Evolutionary conservation across 2,113 vertebrate genomes (phyloP).

Genomic region (Hypanus sabinus): DNA sequence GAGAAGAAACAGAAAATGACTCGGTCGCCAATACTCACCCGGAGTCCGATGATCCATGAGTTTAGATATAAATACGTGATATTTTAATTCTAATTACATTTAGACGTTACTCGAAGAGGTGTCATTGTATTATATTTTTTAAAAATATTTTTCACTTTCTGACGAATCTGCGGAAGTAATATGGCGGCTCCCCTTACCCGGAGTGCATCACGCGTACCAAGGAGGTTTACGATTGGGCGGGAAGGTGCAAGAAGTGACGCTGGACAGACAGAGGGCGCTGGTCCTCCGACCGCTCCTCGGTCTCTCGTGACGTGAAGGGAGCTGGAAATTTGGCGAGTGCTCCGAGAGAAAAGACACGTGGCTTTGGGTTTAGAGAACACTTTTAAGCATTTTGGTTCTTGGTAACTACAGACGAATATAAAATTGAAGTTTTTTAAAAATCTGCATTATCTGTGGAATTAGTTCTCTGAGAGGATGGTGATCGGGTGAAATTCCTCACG

Average conservation of each 20-base stretch:
- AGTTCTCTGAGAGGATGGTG: no score
- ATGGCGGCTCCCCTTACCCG: constrained; percentile 26
- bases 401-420: no score
- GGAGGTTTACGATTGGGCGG: not conserved
- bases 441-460: no score
- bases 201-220: not conserved
- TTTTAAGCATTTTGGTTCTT: not conserved
- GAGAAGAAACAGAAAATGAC: not conserved
- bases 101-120: not conserved
- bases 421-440: no score
- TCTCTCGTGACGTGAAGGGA: no score
- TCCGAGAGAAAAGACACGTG: not conserved
- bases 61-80: not conserved
- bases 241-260: not conserved
- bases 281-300: not conserved
- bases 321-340: no score
- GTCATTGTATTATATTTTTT: no score
- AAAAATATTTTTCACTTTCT: constrained; percentile 31
- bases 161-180: constrained; percentile 35
- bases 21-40: constrained; percentile 13
- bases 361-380: not conserved
- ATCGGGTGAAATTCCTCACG: no score
- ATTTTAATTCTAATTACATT: not conserved
- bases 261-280: no score
- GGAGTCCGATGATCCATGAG: constrained; percentile 24